phyloP scores from a whole-genome alignment of 2,888 invertebrate species.

The Macrophya alboannulata region DNA sequence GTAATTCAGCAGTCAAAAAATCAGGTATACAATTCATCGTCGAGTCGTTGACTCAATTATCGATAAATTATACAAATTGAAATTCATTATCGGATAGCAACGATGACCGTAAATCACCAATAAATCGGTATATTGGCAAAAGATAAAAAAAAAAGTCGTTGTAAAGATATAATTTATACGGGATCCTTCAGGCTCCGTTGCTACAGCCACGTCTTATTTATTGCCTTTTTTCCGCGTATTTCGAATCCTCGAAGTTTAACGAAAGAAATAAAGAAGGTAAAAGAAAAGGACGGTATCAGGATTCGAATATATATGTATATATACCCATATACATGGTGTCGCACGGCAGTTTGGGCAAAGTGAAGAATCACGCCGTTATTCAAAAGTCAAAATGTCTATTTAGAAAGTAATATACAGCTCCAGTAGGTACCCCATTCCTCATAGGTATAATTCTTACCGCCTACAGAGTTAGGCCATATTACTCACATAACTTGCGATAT shows the following conservation, averaged over 20 bases:
- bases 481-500: background rate
- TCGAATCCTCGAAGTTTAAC: background rate
- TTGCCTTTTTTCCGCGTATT: background rate
- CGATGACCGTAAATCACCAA: background rate
- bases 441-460: background rate
- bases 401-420: conserved; percentile 26
- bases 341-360: background rate
- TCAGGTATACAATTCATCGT: conserved; percentile 11
- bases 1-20: background rate
- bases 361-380: conserved; percentile 17
- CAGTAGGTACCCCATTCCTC: background rate
- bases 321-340: background rate
- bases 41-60: background rate
- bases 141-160: background rate
- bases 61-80: background rate
- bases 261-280: background rate
- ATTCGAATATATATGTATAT: too few relatives aligned
- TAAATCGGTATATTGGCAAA: background rate
- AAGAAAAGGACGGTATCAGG: too few relatives aligned
- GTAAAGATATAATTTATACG: background rate
- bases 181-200: background rate
- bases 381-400: conserved; percentile 14
- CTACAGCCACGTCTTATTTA: background rate
- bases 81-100: background rate
- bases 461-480: conserved; percentile 3